A percentile compares a stretch with the other conserved stretches of the same genome.
Conservation (phyloP, 2,113 vertebrate species). For the Columbina picui region DNA sequence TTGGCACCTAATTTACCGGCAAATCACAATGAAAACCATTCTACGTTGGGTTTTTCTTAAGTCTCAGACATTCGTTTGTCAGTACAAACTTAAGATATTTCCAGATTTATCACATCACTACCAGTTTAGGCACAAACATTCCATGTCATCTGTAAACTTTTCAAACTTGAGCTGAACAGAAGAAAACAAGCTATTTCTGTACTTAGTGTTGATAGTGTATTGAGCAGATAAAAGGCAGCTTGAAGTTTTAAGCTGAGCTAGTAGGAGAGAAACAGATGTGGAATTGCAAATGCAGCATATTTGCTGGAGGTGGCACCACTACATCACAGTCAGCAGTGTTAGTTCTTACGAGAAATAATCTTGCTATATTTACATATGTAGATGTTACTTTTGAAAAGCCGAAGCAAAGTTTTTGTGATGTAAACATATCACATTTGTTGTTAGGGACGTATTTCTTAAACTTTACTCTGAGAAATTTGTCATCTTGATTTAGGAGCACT, state of each 20-base stretch:
- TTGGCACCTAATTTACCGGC: not conserved
- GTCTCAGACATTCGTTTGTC: not conserved
- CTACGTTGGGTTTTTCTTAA: not conserved
- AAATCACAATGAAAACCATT: not conserved
- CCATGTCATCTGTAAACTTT: not conserved
- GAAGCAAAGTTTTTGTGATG: not conserved
- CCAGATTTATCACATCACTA: not conserved
- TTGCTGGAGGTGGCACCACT: not conserved
- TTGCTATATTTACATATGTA: not conserved
- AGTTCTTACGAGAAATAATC: not conserved
- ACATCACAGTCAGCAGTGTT: not conserved
- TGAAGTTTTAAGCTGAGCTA: not conserved
- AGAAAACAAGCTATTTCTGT: not conserved
- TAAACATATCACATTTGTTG: not conserved
- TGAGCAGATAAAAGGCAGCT: not conserved
- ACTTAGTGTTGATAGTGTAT: not conserved
- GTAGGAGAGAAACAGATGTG: not conserved
- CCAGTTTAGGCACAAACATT: not conserved
- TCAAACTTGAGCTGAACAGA: not conserved
- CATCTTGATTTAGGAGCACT: not conserved
- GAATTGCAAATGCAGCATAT: not conserved
- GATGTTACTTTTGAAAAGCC: not conserved
- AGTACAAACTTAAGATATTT: not conserved
- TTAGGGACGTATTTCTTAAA: not conserved
- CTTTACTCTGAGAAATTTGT: not conserved